Conservation (phyloP, 2,113 vertebrate genomes). For the Zootoca vivipara region DNA sequence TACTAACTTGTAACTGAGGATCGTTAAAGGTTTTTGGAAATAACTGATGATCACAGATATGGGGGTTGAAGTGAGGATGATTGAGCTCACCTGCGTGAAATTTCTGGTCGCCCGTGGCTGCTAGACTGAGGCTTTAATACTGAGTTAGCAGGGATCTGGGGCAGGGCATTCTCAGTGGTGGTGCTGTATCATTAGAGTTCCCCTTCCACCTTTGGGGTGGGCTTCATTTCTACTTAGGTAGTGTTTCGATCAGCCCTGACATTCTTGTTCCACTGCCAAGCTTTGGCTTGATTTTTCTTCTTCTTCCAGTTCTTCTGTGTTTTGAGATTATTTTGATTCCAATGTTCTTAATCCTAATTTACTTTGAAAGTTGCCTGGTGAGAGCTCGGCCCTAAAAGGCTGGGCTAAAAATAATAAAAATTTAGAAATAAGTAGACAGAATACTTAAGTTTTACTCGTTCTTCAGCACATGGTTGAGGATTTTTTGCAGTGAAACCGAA, state of each 20-base stretch:
- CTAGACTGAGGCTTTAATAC: too few species aligned
- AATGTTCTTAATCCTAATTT: not conserved
- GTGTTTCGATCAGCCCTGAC: not conserved
- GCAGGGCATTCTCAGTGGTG: too few species aligned
- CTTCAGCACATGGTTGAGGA: conserved; percentile 52
- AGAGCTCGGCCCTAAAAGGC: not conserved
- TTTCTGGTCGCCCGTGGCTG: too few species aligned
- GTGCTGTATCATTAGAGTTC: not conserved
- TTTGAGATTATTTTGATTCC: not conserved
- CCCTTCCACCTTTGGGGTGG: not conserved
- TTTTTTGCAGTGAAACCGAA: conserved; percentile 56
- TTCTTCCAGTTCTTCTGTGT: not conserved
- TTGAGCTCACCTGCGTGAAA: too few species aligned
- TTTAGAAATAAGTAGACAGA: not conserved
- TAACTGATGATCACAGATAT: not conserved
- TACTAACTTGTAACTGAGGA: not conserved
- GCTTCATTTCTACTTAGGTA: not conserved
- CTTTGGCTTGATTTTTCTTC: not conserved
- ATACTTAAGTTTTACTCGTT: not conserved
- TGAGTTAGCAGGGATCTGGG: too few species aligned
- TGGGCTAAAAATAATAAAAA: not conserved
- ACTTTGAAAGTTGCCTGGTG: not conserved
- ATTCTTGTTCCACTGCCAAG: not conserved
- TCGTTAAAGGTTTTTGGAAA: not conserved
- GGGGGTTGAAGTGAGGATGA: not conserved